Evolutionary conservation across 2,113 vertebrate genomes (phyloP).

Genomic region (Cyphomyrus plagiostoma): DNA sequence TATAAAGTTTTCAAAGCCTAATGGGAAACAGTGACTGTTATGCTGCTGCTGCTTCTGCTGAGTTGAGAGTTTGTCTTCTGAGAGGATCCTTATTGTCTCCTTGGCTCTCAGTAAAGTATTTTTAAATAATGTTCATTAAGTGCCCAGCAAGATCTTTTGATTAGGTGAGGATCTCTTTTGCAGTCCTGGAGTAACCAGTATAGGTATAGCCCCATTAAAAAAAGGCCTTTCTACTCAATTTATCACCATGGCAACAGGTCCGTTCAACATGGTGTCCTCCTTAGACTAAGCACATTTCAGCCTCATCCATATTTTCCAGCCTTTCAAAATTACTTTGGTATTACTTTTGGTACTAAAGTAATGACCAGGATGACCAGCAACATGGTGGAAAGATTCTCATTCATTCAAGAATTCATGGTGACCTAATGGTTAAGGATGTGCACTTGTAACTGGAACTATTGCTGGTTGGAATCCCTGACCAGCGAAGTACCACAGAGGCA

Average conservation of each 20-base stretch:
- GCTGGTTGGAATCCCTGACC: too few relatives aligned
- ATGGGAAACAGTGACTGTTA: neutral
- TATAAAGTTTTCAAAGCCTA: neutral
- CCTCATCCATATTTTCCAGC: neutral
- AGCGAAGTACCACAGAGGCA: too few relatives aligned
- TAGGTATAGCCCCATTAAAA: neutral
- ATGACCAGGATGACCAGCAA: neutral
- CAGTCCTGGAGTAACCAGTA: neutral
- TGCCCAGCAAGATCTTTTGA: neutral
- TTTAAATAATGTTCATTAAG: neutral
- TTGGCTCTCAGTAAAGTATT: neutral
- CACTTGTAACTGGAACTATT: too few relatives aligned
- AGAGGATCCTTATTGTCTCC: neutral
- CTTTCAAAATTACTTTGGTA: neutral
- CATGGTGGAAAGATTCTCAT: neutral
- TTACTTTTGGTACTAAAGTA: neutral
- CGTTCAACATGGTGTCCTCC: neutral
- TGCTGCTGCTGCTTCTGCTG: neutral
- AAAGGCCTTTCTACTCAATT: slow-evolving; percentile 4
- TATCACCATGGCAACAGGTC: slow-evolving; percentile 12
- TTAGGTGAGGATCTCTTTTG: neutral
- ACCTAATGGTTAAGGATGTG: too few relatives aligned
- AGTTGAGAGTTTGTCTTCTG: neutral
- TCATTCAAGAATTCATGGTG: too few relatives aligned
- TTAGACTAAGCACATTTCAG: neutral